phyloP scores from a whole-genome alignment of 2,888 invertebrate genomes.

The Pediacus dermestoides region DNA sequence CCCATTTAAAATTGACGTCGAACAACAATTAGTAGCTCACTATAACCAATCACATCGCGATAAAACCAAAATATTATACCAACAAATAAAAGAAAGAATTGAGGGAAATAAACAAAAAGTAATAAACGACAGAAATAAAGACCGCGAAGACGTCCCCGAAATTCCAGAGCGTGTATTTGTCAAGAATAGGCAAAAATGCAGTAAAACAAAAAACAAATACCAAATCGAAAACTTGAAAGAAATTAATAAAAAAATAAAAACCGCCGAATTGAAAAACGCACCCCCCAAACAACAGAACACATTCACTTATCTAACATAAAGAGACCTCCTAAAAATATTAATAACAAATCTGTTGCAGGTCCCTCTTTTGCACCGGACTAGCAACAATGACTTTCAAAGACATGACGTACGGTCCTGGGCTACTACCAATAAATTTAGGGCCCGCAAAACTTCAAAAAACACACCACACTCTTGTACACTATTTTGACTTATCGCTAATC shows the following conservation, averaged over 20 bases:
- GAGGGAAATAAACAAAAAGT: background rate
- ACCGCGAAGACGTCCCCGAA: background rate
- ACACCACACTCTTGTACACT: conserved; percentile 2
- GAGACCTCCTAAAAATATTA: background rate
- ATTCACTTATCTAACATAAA: conserved; percentile 2
- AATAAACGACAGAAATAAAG: background rate
- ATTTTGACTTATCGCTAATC: background rate
- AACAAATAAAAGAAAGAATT: conserved; percentile 6
- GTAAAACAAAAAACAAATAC: conserved; percentile 1
- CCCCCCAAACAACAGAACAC: conserved; percentile 2
- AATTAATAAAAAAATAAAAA: conserved; percentile 1
- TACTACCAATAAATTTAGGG: conserved; percentile 2
- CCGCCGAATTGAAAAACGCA: conserved; percentile 1
- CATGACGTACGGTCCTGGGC: background rate
- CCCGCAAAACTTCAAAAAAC: background rate
- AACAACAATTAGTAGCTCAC: conserved; percentile 13
- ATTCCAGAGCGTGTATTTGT: conserved; percentile 1
- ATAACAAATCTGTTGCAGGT: conserved; percentile 3
- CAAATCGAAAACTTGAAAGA: background rate
- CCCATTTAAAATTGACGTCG: conserved; percentile 16
- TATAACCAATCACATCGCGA: conserved; percentile 15
- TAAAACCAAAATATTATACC: conserved; percentile 17
- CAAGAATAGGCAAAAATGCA: conserved; percentile 1
- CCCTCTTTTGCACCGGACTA: conserved; percentile 1
- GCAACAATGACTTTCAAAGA: conserved; percentile 1